phyloP scores from a whole-genome alignment of 2,888 invertebrate genomes.

The Phlogophora meticulosa region DNA sequence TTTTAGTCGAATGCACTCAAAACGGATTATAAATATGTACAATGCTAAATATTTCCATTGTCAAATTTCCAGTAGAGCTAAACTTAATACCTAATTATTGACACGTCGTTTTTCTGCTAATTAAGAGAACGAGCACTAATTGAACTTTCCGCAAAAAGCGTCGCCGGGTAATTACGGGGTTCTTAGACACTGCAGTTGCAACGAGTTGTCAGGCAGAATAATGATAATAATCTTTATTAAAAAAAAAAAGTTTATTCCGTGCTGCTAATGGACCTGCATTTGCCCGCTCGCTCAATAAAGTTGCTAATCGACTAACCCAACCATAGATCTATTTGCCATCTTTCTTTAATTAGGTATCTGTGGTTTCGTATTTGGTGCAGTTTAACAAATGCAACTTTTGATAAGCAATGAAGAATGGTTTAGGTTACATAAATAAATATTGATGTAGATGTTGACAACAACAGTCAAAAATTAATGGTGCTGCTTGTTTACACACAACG shows the following conservation, averaged over 20 bases:
- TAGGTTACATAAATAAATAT: not conserved
- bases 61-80: not conserved
- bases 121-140: constrained; percentile 50
- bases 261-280: constrained; percentile 35
- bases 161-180: constrained; percentile 28
- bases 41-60: not conserved
- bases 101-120: constrained; percentile 34
- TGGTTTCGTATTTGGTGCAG: constrained; percentile 29
- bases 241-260: no score
- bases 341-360: constrained; percentile 42
- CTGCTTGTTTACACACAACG: no score
- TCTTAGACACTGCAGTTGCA: constrained; percentile 40
- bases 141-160: constrained; percentile 40
- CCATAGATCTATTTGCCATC: constrained; percentile 47
- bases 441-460: not conserved
- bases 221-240: no score
- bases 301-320: constrained; percentile 50
- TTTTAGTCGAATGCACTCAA: no score
- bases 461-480: not conserved
- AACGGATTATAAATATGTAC: no score
- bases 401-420: not conserved
- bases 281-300: constrained; percentile 29
- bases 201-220: constrained; percentile 34
- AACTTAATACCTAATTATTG: constrained; percentile 31
- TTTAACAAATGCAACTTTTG: not conserved